Evolutionary conservation across 2,888 invertebrate species (phyloP).

Genomic region (Drosophila kuntzei): DNA sequence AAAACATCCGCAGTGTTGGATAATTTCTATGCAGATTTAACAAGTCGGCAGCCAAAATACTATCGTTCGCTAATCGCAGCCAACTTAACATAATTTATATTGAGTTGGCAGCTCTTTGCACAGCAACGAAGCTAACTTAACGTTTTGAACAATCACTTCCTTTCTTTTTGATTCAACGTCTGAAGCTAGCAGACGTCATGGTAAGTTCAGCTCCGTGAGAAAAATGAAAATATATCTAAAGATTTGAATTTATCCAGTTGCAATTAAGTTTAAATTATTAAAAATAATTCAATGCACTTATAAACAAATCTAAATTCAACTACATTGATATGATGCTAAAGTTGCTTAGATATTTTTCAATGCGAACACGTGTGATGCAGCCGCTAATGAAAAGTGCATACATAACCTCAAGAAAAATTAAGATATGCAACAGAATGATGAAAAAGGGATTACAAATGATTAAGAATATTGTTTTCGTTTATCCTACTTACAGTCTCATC

Average conservation of each 20-base stretch:
- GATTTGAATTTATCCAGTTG: not conserved
- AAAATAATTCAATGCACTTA: not conserved
- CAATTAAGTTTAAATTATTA: not conserved
- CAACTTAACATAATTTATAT: conserved; percentile 14
- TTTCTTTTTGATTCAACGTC: conserved; percentile 83
- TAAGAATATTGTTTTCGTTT: not conserved
- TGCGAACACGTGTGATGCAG: conserved; percentile 29
- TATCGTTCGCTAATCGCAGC: too few species aligned
- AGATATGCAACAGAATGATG: not conserved
- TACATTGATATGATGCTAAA: not conserved
- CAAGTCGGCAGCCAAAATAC: conserved; percentile 28
- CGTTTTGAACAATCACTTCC: conserved; percentile 32
- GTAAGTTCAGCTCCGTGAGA: conserved; percentile 61
- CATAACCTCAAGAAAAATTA: conserved; percentile 43
- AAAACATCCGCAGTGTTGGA: not conserved
- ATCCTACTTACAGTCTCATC: conserved; percentile 93
- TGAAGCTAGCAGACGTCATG: conserved; percentile 80
- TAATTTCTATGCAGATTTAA: not conserved
- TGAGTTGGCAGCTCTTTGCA: conserved; percentile 4
- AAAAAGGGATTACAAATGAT: not conserved
- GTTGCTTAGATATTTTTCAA: not conserved
- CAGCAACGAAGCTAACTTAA: conserved; percentile 61
- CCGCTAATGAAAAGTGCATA: not conserved
- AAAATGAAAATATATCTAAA: not conserved
- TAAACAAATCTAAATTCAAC: not conserved